Evolutionary conservation across 2,888 invertebrate genomes (phyloP).

Genomic region (Branchellion lobata): DNA sequence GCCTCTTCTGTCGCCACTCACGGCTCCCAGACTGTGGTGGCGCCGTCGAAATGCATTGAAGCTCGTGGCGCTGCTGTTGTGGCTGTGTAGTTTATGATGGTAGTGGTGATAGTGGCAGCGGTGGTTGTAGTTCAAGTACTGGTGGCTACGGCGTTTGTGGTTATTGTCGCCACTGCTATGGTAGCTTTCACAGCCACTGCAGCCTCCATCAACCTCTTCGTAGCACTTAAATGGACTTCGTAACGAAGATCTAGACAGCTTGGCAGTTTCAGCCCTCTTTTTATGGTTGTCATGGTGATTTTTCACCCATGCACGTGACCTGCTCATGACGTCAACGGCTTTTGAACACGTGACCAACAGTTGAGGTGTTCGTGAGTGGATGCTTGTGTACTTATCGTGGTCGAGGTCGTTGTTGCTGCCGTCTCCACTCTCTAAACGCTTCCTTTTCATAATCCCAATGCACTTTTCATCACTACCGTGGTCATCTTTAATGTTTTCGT

Average conservation of each 20-base stretch:
- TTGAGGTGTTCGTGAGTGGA: slow-evolving; percentile 35
- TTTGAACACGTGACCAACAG: slow-evolving; percentile 12
- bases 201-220: too few species aligned
- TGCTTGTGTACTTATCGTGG: background rate
- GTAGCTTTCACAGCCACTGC: background rate
- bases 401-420: too few species aligned
- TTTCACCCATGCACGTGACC: too few species aligned
- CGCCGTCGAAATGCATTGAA: slow-evolving; percentile 11
- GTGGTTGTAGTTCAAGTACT: background rate
- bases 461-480: too few species aligned
- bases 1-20: background rate
- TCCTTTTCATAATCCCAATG: too few species aligned
- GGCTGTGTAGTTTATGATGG: slow-evolving; percentile 4
- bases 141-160: slow-evolving; percentile 9
- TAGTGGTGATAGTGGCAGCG: slow-evolving; percentile 21
- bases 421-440: too few species aligned
- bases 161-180: background rate
- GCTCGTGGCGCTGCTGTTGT: background rate
- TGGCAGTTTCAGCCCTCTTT: too few species aligned
- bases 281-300: too few species aligned
- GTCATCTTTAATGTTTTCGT: too few species aligned
- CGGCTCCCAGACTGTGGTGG: slow-evolving; percentile 24
- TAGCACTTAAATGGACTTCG: too few species aligned
- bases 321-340: background rate
- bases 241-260: too few species aligned